A percentile compares a stretch with the other conserved stretches of the same genome.
Conservation (phyloP, 2,888 invertebrate genomes). For the Colletes collaris region DNA sequence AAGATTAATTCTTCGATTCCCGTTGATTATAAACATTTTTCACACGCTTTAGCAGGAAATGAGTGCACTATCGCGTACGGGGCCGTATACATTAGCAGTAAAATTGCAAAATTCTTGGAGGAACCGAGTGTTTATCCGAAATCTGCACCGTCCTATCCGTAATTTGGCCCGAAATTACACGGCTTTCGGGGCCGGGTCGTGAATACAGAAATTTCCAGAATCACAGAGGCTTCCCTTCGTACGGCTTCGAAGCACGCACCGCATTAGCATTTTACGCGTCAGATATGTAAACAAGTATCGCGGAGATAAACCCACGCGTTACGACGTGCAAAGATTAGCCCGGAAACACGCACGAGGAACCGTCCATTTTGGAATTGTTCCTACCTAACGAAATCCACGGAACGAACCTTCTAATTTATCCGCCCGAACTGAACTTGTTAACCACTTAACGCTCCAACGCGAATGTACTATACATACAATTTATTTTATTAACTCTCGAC, state of each 20-base stretch:
- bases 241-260: conserved; percentile 17
- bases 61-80: background rate
- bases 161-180: conserved; percentile 3
- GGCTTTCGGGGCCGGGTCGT: background rate
- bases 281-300: conserved; percentile 33
- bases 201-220: conserved; percentile 5
- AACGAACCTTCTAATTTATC: too few relatives aligned
- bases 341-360: background rate
- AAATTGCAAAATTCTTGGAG: conserved; percentile 1
- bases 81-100: background rate
- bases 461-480: too few relatives aligned
- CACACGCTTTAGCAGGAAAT: too few relatives aligned
- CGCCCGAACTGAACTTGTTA: background rate
- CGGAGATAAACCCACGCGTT: conserved; percentile 5
- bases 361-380: too few relatives aligned
- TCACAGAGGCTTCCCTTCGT: background rate
- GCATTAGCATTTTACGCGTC: conserved; percentile 46
- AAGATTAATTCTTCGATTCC: too few relatives aligned
- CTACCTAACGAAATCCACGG: background rate
- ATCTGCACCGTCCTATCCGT: background rate
- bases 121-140: background rate
- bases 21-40: too few relatives aligned
- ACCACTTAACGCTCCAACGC: background rate
- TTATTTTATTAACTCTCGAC: too few relatives aligned
- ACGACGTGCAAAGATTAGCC: background rate